Evolutionary conservation across 2,888 invertebrate genomes (phyloP).

Genomic region (Phalera bucephala): DNA sequence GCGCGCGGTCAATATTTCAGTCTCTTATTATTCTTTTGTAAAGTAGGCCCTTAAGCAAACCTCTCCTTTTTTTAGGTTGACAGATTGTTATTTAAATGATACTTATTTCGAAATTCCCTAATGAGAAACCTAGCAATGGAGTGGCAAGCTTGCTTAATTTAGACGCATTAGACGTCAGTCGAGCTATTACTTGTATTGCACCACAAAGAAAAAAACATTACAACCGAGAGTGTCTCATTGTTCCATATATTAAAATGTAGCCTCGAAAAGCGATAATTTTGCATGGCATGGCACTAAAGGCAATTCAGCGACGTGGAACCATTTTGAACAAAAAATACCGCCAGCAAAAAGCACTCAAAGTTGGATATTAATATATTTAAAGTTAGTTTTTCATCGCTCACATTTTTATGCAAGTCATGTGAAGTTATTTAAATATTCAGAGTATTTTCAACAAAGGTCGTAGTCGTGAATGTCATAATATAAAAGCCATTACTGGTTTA

Average conservation of each 20-base stretch:
- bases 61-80: too few relatives aligned
- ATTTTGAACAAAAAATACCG: not conserved
- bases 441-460: too few relatives aligned
- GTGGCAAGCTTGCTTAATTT: slow-evolving; percentile 18
- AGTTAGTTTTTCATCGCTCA: not conserved
- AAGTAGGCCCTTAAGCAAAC: too few relatives aligned
- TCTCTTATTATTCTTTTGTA: too few relatives aligned
- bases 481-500: too few relatives aligned
- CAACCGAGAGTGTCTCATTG: not conserved
- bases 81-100: too few relatives aligned
- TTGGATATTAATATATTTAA: not conserved
- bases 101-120: too few relatives aligned
- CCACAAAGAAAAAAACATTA: not conserved
- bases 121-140: too few relatives aligned
- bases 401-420: not conserved
- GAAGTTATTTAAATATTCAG: not conserved
- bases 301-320: not conserved
- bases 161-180: slow-evolving; percentile 7
- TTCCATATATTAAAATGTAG: not conserved
- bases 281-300: slow-evolving; percentile 1
- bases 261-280: slow-evolving; percentile 1
- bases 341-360: not conserved
- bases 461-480: too few relatives aligned
- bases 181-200: slow-evolving; percentile 12
- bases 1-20: too few relatives aligned